Evolutionary conservation across 2,113 vertebrate genomes (phyloP), one percentile per base, ranked within the genome.

Genomic region (human): DNA sequence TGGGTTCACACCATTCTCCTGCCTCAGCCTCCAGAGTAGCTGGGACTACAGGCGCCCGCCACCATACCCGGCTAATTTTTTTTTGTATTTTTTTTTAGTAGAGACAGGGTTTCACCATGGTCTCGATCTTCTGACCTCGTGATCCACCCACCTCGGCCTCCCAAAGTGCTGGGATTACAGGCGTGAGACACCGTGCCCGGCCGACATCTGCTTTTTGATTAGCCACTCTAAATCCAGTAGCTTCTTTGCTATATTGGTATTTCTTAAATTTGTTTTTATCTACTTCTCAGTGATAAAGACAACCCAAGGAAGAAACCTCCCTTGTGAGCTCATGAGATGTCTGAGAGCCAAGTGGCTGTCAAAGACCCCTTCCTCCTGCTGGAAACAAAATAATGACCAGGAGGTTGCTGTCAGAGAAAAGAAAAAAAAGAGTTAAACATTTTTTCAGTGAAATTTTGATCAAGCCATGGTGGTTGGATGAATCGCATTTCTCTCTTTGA

Each of bases 341-440:
- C 30, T 70, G 59, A 64, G 3, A 23, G 73, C 27, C 52, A 11
- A 68, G 27, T 52, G 38, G 14, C 78, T 17, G 64, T 13, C 8
- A 23, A 35, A 32, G n/a, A 6, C 8, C n/a, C 2, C 0, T 0
- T 18, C 9, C 40, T 18, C 16, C 45, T 76, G 14, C 0, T 17
- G 50, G 13, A 22, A 82, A 59, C 8, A 27, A 84, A 59, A 22
- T 27, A 13, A 43, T 30, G 17, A 30, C 7, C 2, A 13, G 20
- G 18, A 66, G 18, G 6, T 64, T 72, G 78, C 5, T n/a, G 0
- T 82, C 27, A 30, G n/a, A 86, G 12, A 30, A 27, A 80, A 55
- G 23, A 20, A 14, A 8, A 8, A 40, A 45, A 7, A 30, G 3
- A 10, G 5, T 14, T 50, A 11, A n/a, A 25, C 48, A 50, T 11